Base-by-base conservation (phyloP, 2,888 invertebrate genomes). In the Trissolcus brochymenae region DNA sequence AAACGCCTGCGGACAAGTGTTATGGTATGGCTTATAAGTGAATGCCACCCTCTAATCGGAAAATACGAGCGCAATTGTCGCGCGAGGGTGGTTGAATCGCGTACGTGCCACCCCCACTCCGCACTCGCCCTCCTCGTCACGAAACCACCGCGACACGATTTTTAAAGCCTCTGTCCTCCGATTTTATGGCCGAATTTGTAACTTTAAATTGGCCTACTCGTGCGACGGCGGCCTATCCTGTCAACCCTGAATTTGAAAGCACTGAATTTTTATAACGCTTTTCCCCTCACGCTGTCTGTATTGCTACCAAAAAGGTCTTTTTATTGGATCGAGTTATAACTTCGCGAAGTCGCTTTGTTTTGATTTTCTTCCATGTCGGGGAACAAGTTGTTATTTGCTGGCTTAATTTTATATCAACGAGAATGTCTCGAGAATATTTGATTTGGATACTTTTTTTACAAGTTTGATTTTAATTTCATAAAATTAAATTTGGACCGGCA, bases 1-100 rank as follows among this genome's bases (percentile, higher is more conserved):
- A 88, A 88, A 89, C 85, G 86, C 84, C 82, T 79, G 85, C 83
- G 86, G 85, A 88, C 88, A 89, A 89, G 88, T 89, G 88, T 88
- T 88, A 89, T 88, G 86, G 86, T 86, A 88, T 85, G 86, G 88
- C 87, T 87, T 88, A 88, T 89, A 88, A 89, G 88, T 89, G 89
- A 89, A 89, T 89, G 89, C 88, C 86, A 86, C 85, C 86, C 87
- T 86, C 88, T 88, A 89, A 89, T 88, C 87, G 87, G 86, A 87
- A 89, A 88, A 89, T 89, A 88, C 87, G 88, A 85, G 86, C 88
- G 80, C 87, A 87, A 88, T 88, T 88, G 87, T 86, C 84, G 84
- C 9, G 35, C 82, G 80, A 83, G 84, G 83, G 84, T 82, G 80
- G 79, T 80, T 79, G 78, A 76, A 76, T 78, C 59, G 60, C 53